Percentiles rank a stretch among this genome's conserved stretches.
Evolutionary conservation across 2,888 invertebrate species (phyloP).

Genomic region (Troides oblongomaculatus): DNA sequence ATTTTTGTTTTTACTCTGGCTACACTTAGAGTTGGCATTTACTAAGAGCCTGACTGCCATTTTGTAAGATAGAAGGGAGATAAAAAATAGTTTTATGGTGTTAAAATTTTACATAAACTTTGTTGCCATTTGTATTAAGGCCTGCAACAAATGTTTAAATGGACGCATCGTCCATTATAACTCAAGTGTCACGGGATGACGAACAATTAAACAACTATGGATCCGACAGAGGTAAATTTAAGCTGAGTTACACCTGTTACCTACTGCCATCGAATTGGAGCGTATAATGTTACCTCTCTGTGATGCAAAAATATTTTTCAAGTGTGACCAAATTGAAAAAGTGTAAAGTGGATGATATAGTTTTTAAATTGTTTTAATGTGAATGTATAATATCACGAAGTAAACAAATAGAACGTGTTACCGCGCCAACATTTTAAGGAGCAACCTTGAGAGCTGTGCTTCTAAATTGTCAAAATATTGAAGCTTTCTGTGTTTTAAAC

Average conservation of each 20-base stretch:
- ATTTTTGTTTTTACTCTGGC: conserved; percentile 58
- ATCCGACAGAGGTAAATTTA: conserved; percentile 93
- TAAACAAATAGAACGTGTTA: conserved; percentile 74
- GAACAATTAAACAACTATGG: conserved; percentile 95
- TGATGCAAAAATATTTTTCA: conserved; percentile 63
- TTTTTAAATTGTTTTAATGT: conserved; percentile 47
- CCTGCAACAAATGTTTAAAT: conserved; percentile 83
- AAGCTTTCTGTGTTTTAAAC: conserved; percentile 34
- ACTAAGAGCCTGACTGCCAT: conserved; percentile 76
- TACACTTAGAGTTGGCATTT: conserved; percentile 68
- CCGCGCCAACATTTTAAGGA: conserved; percentile 63
- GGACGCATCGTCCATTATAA: conserved; percentile 99
- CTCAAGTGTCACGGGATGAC: conserved; percentile 98
- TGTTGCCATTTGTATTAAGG: conserved; percentile 76
- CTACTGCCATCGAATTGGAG: conserved; percentile 75
- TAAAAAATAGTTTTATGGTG: conserved; percentile 81
- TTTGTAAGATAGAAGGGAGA: conserved; percentile 80
- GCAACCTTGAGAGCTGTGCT: conserved; percentile 67
- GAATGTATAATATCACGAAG: conserved; percentile 52
- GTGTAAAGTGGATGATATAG: conserved; percentile 45
- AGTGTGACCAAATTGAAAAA: conserved; percentile 51
- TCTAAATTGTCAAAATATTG: conserved; percentile 26
- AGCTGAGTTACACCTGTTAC: conserved; percentile 78
- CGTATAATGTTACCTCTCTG: conserved; percentile 74
- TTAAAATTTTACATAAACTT: conserved; percentile 74